Evolutionary conservation across 2,888 invertebrate genomes (phyloP).

Genomic region (Phortica magna): DNA sequence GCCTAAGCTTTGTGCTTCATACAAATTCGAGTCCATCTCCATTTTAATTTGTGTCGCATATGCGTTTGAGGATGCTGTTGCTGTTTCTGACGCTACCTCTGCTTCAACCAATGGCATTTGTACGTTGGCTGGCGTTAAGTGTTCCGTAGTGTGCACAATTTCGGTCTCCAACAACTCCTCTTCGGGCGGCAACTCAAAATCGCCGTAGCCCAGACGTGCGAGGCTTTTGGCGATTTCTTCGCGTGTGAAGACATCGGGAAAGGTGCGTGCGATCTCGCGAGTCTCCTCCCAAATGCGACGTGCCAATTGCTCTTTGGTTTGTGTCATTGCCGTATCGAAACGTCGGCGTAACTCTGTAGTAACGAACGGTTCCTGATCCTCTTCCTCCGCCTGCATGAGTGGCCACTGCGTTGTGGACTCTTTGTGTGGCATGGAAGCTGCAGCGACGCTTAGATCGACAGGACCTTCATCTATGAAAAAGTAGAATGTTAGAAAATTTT

Average conservation of each 20-base stretch:
- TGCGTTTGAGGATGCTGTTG: not conserved
- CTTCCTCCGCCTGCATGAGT: not conserved
- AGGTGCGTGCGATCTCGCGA: conserved; percentile 75
- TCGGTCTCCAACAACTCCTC: conserved; percentile 55
- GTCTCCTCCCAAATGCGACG: conserved; percentile 75
- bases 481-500: not conserved
- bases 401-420: conserved; percentile 29
- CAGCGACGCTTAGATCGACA: conserved; percentile 72
- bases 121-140: not conserved
- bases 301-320: conserved; percentile 71
- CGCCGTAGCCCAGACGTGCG: conserved; percentile 72
- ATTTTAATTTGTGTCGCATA: conserved; percentile 46
- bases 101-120: too few relatives aligned
- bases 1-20: conserved; percentile 40
- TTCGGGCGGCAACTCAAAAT: conserved; percentile 63
- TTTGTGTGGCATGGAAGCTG: conserved; percentile 56
- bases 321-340: conserved; percentile 59
- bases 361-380: conserved; percentile 40
- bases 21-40: conserved; percentile 45
- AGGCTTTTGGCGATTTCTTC: conserved; percentile 75
- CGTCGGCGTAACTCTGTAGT: conserved; percentile 56
- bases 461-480: conserved; percentile 71
- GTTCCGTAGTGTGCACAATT: conserved; percentile 17
- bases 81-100: conserved; percentile 32
- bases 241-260: conserved; percentile 75